These are phyloP conservation scores for Pyrocephalus nanus DNA, from an alignment of 2,797 vertebrate species.

Conservation along the genomic window DNA sequence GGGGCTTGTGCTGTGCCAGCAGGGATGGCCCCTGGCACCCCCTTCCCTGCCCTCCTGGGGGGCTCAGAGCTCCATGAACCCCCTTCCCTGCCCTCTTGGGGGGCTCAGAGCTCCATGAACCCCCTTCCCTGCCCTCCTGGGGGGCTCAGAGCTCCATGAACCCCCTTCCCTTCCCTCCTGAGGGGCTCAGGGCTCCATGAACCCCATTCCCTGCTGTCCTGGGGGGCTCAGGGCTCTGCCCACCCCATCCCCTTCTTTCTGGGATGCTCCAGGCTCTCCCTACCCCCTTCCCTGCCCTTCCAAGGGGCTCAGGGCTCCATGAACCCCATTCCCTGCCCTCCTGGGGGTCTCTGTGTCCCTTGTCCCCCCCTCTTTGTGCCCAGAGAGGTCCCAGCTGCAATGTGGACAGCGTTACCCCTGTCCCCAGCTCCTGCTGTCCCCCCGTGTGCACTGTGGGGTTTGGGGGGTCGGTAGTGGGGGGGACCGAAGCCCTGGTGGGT, in stretches of 20 bases:
- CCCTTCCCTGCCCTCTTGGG: not conserved
- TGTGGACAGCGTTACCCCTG: not conserved
- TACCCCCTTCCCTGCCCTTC: not conserved
- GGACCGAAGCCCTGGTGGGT: not conserved
- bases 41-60: too few species aligned
- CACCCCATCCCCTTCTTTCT: too few species aligned
- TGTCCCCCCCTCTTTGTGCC: not conserved
- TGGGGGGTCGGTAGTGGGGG: not conserved
- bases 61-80: too few species aligned
- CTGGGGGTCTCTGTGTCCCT: not conserved
- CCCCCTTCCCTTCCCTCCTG: too few species aligned
- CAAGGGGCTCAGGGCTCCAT: not conserved
- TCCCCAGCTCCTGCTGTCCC: not conserved
- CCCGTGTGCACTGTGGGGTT: fast-evolving
- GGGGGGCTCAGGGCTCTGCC: too few species aligned
- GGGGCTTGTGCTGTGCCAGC: not conserved
- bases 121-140: not conserved
- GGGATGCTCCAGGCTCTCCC: too few species aligned
- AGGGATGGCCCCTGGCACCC: not conserved
- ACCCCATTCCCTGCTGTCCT: not conserved
- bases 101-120: too few species aligned
- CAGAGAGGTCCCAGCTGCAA: fast-evolving
- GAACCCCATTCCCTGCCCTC: not conserved
- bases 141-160: not conserved
- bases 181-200: too few species aligned